Evolutionary conservation across 2,113 vertebrate species (phyloP), one percentile per base, ranked within the genome.

Genomic region (Larimichthys polyactis): DNA sequence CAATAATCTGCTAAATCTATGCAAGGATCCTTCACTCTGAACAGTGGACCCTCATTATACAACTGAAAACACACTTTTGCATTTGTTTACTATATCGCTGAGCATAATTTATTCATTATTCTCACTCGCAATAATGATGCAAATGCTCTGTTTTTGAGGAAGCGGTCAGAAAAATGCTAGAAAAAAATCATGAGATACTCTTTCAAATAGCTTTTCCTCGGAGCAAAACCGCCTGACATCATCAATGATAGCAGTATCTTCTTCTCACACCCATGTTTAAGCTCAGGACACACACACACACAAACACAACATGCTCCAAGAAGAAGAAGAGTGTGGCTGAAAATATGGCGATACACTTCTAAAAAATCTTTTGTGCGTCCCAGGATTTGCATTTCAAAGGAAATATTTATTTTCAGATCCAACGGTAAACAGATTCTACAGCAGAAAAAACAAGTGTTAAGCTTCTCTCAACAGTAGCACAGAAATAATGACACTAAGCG

Each of bases 351-450:
- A 40, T 65, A 54, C 44, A 55, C 20, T 11, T 68, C 54, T 22
- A 57, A 16, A 19, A 49, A 67, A 36, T 81, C 65, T 74, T 78
- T 82, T 81, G 71, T 64, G 65, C 75, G 71, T 58, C 27, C 17
- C 24, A 2, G n/a, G 10, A 89, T 91, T 91, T 91, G 81, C 86
- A 92, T 90, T 87, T 91, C 86, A 91, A 87, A 91, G 52, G 71
- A 74, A 71, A 85, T 84, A 72, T 90, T 76, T 88, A 91, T 86
- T 87, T 86, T 87, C 65, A 87, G 90, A 90, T 83, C 19, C 77
- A 73, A 71, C 72, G 65, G 58, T 64, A 79, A 68, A 87, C 43
- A 32, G 44, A 82, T 62, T 79, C 64, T 44, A 22, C 27, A 55
- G 76, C 46, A 62, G 72, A 14, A 79, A 83, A 82, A 59, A 69